Base-by-base conservation (phyloP, 2,888 invertebrate species). In the Boloria euphrosyne region DNA sequence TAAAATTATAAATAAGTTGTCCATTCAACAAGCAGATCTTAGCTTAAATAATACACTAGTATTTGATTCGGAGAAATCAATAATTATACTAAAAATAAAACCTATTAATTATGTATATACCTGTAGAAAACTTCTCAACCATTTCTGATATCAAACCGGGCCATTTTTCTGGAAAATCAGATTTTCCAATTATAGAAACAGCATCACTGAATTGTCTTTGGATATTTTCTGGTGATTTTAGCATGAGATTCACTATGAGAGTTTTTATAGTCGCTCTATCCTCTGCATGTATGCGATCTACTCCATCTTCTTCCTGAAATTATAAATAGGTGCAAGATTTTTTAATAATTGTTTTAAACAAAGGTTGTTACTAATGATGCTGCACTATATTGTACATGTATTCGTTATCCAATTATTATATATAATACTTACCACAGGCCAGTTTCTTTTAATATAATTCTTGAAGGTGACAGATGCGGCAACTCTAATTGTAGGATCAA, bases 151-250 rank as follows among this genome's bases (percentile, higher is more conserved):
- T 96, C 1, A 99, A 93, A 71, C 96, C 95, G 0, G 97, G 98
- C 99, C 99, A 99, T 83, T 98, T 97, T 70, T 96, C 95, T 0
- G 99, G 99, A 83, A 99, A 99, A 90, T 99, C 99, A 76, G 96
- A 95, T 80, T 96, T 96, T n/a, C 99, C 99, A 68, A 99, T 98
- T 31, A 98, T 97, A 74, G 98, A 97, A 50, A 99, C 97, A 0
- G 98, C 98, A 90, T 98, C 98, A 76, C 98, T 98, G 55, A 98
- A 93, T 87, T 99, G 99, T 78, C 97, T 96, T 84, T 99, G 99
- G 68, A 99, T 95, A 0, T 96, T 94, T 78, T 97, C 96, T 0
- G 98, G 97, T 38, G 98, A 97, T 76, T 96, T 96, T 69, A 99
- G 92, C 99, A 99, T 99, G 38, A 99, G 89, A 44, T 96, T 95